Evolutionary conservation across 1,140 invertebrate species (phyloP).

Genomic region (Zaprionus camerounensis): DNA sequence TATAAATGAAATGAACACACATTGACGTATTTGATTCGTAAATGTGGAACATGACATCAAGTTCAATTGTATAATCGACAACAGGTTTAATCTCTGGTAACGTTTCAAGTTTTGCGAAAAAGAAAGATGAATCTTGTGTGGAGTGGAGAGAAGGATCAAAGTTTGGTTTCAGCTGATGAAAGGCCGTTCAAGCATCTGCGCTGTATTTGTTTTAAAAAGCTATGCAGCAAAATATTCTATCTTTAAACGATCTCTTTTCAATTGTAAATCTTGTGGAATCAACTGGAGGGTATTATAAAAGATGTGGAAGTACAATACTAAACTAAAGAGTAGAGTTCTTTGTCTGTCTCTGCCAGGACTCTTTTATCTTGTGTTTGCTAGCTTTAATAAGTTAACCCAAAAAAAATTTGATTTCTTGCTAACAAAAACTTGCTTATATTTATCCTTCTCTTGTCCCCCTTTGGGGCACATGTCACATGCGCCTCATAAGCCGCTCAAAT

Average conservation of each 20-base stretch:
- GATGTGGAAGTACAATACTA: no score
- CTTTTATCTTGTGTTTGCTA: no score
- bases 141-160: no score
- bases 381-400: background rate
- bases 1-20: conserved; percentile 1
- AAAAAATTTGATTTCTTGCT: background rate
- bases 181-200: no score
- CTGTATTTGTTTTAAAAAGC: no score
- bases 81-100: background rate
- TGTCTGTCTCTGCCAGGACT: no score
- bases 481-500: conserved; percentile 59
- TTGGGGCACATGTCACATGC: conserved; percentile 56
- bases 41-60: conserved; percentile 15
- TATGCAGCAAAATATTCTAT: no score
- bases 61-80: conserved; percentile 9
- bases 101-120: conserved; percentile 4
- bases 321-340: no score
- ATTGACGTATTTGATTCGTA: conserved; percentile 4
- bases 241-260: background rate
- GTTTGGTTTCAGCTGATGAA: no score
- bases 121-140: no score
- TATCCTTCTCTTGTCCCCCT: conserved; percentile 18
- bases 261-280: background rate
- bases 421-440: background rate
- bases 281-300: background rate